Base-by-base conservation (phyloP, 1,140 invertebrate species). In the Brachystomella parvula region DNA sequence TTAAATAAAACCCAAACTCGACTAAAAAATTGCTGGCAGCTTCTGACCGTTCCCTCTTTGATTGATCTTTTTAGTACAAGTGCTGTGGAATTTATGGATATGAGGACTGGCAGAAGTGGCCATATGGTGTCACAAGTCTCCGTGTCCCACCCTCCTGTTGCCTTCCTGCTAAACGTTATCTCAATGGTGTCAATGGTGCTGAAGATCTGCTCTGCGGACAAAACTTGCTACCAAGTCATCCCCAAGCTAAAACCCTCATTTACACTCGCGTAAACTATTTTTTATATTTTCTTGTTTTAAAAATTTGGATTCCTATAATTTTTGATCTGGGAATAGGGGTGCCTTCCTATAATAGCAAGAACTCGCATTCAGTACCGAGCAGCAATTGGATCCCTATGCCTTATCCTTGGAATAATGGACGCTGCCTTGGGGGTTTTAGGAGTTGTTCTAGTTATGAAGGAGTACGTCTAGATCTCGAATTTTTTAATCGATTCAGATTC, bases 261-360 rank as follows among this genome's bases (percentile, higher is more conserved):
- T 53, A 15, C 49, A 53, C 49, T 6, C 9, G 24, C 12, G 49
- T 53, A 53, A 53, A 44, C n/a, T 44, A 44, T 44, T 44, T 44
- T 44, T 44, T 44, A 12, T 44, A 44, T n/a, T 12, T 44, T 44
- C 9, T 44, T 44, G n/a, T n/a, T n/a, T n/a, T n/a, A n/a, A n/a
- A n/a, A 12, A 44, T 44, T 44, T 44, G 9, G 49, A 53, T 24
- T 53, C 3, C 6, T 53, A 17, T 9, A 53, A 15, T 6, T 15
- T 53, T n/a, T n/a, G n/a, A n/a, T n/a, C n/a, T n/a, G n/a, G n/a
- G n/a, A 24, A 53, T 26, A 53, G 49, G 49, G 49, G 6, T 53
- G 49, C 24, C 21, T 53, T 3, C 21, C 3, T 24, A 24, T 53
- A 6, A 24, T 53, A 24, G 15, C 6, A 24, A 24, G 9, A 26